These are phyloP conservation scores for Minunthozetes semirufus DNA, from an alignment of 2,888 invertebrate species.

Conservation along the genomic window DNA sequence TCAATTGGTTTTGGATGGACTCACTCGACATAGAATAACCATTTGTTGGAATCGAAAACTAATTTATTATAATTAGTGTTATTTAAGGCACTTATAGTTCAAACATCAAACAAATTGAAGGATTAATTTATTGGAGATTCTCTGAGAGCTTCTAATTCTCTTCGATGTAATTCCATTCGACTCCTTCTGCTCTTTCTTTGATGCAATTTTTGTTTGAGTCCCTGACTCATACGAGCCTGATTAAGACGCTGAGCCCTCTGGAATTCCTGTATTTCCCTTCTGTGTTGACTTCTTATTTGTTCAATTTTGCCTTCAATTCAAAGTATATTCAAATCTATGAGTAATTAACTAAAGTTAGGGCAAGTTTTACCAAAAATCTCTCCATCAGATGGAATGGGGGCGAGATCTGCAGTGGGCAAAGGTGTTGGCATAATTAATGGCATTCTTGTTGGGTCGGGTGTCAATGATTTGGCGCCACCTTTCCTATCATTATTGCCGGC, in stretches of 20 bases:
- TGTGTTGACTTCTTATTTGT: constrained; percentile 47
- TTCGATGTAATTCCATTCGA: constrained; percentile 42
- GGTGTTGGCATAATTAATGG: constrained; percentile 41
- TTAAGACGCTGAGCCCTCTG: constrained; percentile 48
- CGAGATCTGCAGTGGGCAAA: constrained; percentile 49
- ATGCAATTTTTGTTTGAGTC: constrained; percentile 49
- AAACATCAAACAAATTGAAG: neutral
- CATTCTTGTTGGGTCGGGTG: constrained; percentile 35
- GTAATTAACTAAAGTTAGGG: too few relatives aligned
- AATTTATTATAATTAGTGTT: neutral
- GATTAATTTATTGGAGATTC: constrained; percentile 22
- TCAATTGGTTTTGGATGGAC: too few relatives aligned
- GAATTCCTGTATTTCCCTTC: constrained; percentile 47
- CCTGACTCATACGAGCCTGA: constrained; percentile 48
- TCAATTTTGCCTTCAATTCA: constrained; percentile 47
- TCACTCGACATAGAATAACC: neutral
- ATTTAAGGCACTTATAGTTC: neutral
- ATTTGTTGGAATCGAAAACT: neutral
- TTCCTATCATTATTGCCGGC: constrained; percentile 45
- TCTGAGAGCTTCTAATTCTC: constrained; percentile 40
- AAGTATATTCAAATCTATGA: neutral
- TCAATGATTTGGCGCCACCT: constrained; percentile 34
- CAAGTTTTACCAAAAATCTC: constrained; percentile 53
- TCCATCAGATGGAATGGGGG: constrained; percentile 50
- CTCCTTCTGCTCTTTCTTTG: constrained; percentile 45